These are phyloP conservation scores for Lithodes maja DNA, from an alignment of 2,888 invertebrate genomes.

Conservation along the genomic window DNA sequence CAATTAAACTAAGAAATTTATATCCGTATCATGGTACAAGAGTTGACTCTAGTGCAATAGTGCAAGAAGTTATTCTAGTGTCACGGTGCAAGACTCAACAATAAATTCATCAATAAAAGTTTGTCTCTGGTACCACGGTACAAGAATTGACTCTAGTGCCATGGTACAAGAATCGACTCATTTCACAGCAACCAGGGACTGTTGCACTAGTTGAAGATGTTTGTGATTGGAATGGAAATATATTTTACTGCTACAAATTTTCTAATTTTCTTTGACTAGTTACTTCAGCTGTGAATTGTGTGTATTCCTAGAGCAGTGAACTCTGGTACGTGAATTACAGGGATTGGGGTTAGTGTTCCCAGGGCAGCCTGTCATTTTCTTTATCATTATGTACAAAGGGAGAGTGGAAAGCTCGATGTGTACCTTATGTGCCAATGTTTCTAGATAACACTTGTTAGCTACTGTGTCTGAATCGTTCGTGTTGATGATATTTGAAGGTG, in stretches of 20 bases:
- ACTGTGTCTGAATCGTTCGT: constrained; percentile 66
- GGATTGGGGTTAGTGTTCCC: constrained; percentile 51
- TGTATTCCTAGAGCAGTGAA: constrained; percentile 52
- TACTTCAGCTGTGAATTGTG: constrained; percentile 61
- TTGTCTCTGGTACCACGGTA: background rate
- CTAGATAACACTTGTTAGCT: constrained; percentile 67
- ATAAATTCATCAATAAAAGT: too few species aligned
- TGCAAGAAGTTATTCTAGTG: background rate
- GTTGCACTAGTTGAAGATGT: constrained; percentile 52
- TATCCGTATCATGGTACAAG: background rate
- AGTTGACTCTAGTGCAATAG: background rate
- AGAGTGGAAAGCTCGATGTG: constrained; percentile 66
- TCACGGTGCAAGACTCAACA: background rate
- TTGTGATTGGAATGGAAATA: constrained; percentile 57
- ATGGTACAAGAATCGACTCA: background rate
- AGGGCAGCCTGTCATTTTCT: constrained; percentile 67
- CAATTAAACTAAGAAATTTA: background rate
- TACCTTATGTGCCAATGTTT: constrained; percentile 67
- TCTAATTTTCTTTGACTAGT: constrained; percentile 62
- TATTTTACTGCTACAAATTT: constrained; percentile 63
- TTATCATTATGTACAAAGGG: constrained; percentile 68
- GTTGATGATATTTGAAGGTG: constrained; percentile 67
- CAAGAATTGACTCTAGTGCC: background rate
- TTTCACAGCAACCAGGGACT: constrained; percentile 64
- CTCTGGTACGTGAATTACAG: constrained; percentile 51